Percentiles rank a stretch among this genome's conserved stretches.
Conservation (phyloP, 1,140 invertebrate species). For the Neodiprion pinetum region DNA sequence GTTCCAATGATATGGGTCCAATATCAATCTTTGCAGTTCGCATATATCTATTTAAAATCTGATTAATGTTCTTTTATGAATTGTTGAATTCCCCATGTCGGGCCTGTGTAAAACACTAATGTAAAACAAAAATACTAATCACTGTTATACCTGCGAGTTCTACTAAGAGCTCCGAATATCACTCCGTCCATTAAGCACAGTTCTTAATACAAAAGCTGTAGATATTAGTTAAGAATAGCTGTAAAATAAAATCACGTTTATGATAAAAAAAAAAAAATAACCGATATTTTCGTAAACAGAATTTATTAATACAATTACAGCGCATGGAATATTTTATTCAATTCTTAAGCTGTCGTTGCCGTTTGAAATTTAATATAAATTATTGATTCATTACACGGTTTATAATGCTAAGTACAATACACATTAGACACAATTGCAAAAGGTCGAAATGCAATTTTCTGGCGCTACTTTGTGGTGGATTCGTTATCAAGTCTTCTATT, state of each 20-base stretch:
- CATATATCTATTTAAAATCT: too few species aligned
- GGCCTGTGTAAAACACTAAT: not conserved
- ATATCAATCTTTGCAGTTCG: not conserved
- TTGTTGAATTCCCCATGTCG: not conserved
- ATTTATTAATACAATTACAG: not conserved
- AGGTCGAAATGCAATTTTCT: not conserved
- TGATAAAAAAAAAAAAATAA: not conserved
- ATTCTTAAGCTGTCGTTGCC: not conserved
- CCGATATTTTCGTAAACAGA: not conserved
- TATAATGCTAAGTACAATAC: not conserved
- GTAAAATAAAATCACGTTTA: constrained; percentile 15
- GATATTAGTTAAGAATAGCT: not conserved
- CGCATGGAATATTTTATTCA: not conserved
- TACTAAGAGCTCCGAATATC: not conserved
- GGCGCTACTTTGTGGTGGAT: not conserved
- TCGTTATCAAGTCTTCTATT: not conserved
- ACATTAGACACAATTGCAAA: not conserved
- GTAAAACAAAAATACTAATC: not conserved
- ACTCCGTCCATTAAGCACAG: not conserved
- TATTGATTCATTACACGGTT: not conserved
- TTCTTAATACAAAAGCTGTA: not conserved
- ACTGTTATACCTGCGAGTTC: not conserved
- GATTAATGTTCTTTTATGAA: too few species aligned
- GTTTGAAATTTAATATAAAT: not conserved
- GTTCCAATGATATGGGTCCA: constrained; percentile 2